Evolutionary conservation across 2,888 invertebrate genomes (phyloP).

Genomic region (Apamea epomidion): DNA sequence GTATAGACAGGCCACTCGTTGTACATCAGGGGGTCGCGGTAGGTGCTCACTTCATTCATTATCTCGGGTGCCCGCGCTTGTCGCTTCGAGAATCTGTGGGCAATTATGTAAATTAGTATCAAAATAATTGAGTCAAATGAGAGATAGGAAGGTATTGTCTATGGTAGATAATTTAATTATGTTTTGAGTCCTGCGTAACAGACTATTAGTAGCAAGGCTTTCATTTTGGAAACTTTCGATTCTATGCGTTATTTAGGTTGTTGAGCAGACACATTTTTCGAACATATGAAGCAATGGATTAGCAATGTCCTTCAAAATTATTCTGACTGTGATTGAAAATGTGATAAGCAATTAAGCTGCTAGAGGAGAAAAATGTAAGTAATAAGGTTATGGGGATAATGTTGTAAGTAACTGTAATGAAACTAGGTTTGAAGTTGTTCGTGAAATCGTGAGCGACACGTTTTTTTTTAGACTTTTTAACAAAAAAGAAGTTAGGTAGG

Average conservation of each 20-base stretch:
- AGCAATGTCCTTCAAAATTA: no score
- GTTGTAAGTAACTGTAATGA: not conserved
- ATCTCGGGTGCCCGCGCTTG: conserved; percentile 96
- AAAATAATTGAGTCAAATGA: not conserved
- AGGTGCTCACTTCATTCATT: conserved; percentile 96
- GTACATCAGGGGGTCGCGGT: conserved; percentile 95
- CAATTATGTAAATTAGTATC: conserved; percentile 43
- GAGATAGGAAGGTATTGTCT: not conserved
- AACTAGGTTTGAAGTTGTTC: not conserved
- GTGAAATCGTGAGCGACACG: not conserved
- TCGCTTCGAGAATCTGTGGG: conserved; percentile 94
- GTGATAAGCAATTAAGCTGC: no score
- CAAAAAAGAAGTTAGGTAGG: not conserved
- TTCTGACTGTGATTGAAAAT: no score
- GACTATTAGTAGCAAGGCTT: no score
- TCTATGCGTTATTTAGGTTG: no score
- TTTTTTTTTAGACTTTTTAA: not conserved
- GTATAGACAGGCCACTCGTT: conserved; percentile 95
- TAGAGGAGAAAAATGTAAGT: not conserved
- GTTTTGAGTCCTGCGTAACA: not conserved
- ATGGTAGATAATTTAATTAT: not conserved
- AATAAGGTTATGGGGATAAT: not conserved
- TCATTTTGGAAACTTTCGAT: no score
- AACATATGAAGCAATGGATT: no score
- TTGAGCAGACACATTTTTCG: no score